Base-by-base conservation (phyloP, 2,797 vertebrate species). In the Hydrolagus colliei region DNA sequence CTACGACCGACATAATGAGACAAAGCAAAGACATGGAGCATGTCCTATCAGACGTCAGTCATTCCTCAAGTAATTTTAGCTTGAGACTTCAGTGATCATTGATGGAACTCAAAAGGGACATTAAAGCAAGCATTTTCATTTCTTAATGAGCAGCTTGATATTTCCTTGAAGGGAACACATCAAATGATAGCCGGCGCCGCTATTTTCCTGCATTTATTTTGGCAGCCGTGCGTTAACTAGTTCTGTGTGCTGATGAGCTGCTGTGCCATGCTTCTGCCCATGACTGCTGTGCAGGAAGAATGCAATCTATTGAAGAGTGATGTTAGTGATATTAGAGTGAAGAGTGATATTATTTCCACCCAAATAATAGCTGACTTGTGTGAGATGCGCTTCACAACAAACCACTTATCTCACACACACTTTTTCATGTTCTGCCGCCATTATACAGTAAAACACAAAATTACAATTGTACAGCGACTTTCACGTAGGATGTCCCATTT, bases 61-160 rank as follows among this genome's bases (percentile, higher is more conserved):
- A 82, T 35, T 82, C 16, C 35, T 65, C 27, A 0, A 16, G 78
- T 82, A 82, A 82, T 82, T 68, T 82, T 27, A 82, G 78, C 27
- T 16, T 1, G 27, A 68, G 27, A 35, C 16, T 18, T 71, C 27
- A 71, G 32, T 35, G 79, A 71, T 41, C 79, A 84, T 52, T 84
- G 79, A 18, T 68, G 78, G 41, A 84, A 41, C 18, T 41, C 79
- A 68, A 84, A 84, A 9, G 16, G 16, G 16, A n/a, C 9, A 11
- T 84, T 41, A 7, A 9, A 65, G 20, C 9, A 63, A 84, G 18
- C 14, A 71, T 10, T 84, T 84, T 14, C 27, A 52, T 41, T 84
- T 68, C 65, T 71, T 84, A 84, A 71, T 52, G 32, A 82, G 78
- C 27, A 27, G 63, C 41, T 84, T 71, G 79, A 84, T 71, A 11